Conservation (phyloP, 1,140 invertebrate genomes). For the Leptestheria dahalacensis region DNA sequence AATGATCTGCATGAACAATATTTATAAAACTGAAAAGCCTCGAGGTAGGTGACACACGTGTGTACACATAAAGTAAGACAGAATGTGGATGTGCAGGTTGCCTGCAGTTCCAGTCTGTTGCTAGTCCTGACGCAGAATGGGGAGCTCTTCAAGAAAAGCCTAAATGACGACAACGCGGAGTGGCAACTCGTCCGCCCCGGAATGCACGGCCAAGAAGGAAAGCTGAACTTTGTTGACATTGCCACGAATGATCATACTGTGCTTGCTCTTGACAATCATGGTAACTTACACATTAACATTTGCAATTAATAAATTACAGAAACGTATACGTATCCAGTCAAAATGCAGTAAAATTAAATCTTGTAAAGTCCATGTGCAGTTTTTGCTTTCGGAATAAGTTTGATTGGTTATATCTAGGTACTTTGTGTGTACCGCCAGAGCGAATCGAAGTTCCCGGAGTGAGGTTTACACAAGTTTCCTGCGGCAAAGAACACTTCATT, state of each 20-base stretch:
- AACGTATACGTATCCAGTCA: neutral
- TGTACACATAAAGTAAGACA: neutral
- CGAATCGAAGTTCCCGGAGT: conserved; percentile 16
- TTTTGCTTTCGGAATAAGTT: neutral
- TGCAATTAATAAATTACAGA: neutral
- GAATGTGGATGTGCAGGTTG: neutral
- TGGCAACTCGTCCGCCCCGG: neutral
- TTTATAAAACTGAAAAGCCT: neutral
- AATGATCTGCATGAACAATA: neutral
- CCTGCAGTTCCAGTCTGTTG: neutral
- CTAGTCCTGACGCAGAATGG: neutral
- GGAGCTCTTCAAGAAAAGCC: neutral
- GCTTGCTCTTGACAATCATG: conserved; percentile 1
- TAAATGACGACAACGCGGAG: neutral
- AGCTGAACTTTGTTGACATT: conserved; percentile 3
- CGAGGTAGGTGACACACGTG: neutral
- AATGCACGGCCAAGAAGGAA: neutral
- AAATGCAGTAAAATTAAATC: neutral
- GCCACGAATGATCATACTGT: neutral
- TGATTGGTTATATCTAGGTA: neutral
- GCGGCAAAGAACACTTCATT: conserved; percentile 64
- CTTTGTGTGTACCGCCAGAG: neutral
- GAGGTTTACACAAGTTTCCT: conserved; percentile 44
- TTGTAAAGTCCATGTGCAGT: neutral
- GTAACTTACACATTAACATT: neutral